Evolutionary conservation across 2,113 vertebrate genomes (phyloP), one percentile per base, ranked within the genome.

Genomic region (Porphyrio hochstetteri): DNA sequence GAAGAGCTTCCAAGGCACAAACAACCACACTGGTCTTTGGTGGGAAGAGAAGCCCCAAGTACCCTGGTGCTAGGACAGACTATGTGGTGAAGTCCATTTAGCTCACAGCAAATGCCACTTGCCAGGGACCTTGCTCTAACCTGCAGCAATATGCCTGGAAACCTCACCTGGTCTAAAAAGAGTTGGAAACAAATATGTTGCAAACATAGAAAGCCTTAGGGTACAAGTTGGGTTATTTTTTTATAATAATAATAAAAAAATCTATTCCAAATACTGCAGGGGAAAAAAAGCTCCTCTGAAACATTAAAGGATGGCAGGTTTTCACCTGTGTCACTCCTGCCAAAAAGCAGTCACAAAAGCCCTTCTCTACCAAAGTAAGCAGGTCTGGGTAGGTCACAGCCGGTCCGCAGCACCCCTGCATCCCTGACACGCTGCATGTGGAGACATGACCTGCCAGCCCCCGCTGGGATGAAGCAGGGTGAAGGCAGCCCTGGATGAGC

Each of bases 21-120:
- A 63, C 78, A 76, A 95, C 60, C 80, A 92, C 0, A 2, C 3
- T 17, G 27, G 61, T 50, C 31, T 82, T 50, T 7, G 2, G 9
- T n/a, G 24, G 40, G 59, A 90, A 75, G 10, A 57, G 44, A 72
- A 92, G 44, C 6, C 40, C 28, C 1, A 0, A 68, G 44, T 13
- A 50, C 18, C 18, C 0, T 0, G 27, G 21, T 27, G 17, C 27
- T 5, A 40, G 13, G 36, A 68, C 21, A 50, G 8, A 0, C 10
- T 13, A 29, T 11, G 10, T 0, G 0, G 24, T 17, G 3, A 85
- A 36, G 9, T 17, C 27, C 3, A 3, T 15, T 28, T 53, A 82
- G 29, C 57, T n/a, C 20, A 16, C 19, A 76, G 59, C 16, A 52
- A 78, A 13, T 4, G 11, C 46, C 0, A 0, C 20, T 35, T 0